Evolutionary conservation across 2,797 vertebrate genomes (phyloP).

Genomic region (Acanthurus lineatus): DNA sequence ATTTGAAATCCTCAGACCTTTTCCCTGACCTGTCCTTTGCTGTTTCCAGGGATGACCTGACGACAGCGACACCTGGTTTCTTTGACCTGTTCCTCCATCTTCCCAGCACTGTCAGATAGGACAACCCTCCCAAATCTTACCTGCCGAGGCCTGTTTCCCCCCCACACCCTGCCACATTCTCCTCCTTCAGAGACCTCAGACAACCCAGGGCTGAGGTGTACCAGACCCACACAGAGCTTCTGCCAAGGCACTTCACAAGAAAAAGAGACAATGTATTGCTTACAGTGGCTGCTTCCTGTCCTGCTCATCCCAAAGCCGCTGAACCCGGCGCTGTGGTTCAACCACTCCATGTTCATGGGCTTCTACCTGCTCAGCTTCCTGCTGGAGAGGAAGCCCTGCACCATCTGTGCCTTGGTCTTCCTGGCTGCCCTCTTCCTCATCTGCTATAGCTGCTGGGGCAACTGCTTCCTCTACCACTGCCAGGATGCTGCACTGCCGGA

Average conservation of each 20-base stretch:
- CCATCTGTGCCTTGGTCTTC: conserved; percentile 99
- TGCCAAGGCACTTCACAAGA: neutral
- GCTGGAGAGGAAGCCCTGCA: conserved; percentile 99
- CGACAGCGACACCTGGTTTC: conserved; percentile 18
- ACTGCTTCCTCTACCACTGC: conserved; percentile 99
- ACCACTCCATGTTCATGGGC: conserved; percentile 99
- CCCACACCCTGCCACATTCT: too few species aligned
- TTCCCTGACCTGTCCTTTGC: neutral
- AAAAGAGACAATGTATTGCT: conserved; percentile 93
- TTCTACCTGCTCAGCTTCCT: conserved; percentile 99
- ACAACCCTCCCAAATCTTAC: neutral
- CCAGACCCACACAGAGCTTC: neutral
- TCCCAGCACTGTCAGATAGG: conserved; percentile 53
- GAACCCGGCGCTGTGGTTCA: conserved; percentile 99
- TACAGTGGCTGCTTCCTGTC: conserved; percentile 98
- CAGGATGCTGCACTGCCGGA: conserved; percentile 92
- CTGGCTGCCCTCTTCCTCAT: conserved; percentile 97
- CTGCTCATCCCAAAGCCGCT: conserved; percentile 98
- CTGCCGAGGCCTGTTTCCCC: neutral
- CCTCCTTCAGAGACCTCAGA: neutral
- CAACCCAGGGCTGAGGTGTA: neutral
- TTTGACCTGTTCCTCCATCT: conserved; percentile 50
- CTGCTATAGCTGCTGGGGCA: conserved; percentile 99
- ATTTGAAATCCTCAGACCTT: neutral
- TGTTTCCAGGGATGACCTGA: conserved; percentile 74